Evolutionary conservation across 2,113 vertebrate genomes (phyloP).

Genomic region (Chaetorhynchus papuensis): DNA sequence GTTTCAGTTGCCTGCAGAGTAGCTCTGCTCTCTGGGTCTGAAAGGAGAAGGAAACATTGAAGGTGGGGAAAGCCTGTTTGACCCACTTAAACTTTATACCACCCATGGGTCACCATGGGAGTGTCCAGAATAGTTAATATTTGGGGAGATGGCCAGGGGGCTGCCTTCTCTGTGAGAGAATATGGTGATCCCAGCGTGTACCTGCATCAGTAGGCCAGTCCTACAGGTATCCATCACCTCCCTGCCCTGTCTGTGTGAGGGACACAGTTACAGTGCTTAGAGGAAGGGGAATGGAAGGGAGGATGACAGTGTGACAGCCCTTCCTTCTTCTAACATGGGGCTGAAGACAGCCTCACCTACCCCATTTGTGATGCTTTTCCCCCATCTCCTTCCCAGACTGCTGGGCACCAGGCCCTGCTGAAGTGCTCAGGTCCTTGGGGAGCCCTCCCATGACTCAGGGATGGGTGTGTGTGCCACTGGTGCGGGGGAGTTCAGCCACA

Average conservation of each 20-base stretch:
- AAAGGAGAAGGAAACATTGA: background rate
- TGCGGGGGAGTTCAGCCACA: background rate
- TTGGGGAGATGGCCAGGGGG: background rate
- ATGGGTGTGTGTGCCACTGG: fast-evolving
- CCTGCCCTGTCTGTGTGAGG: background rate
- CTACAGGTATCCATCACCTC: background rate
- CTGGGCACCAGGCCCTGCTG: fast-evolving
- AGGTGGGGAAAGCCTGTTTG: fast-evolving
- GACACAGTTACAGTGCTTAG: background rate
- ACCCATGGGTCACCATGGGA: background rate
- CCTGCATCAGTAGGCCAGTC: background rate
- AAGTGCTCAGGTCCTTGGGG: background rate
- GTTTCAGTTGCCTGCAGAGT: background rate
- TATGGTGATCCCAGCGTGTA: background rate
- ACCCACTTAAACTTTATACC: background rate
- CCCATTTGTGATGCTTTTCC: background rate
- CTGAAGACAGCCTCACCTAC: background rate
- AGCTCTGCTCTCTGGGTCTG: background rate
- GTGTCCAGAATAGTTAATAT: background rate
- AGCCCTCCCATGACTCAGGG: no score
- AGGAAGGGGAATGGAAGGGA: background rate
- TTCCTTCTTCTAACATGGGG: background rate
- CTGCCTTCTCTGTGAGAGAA: background rate
- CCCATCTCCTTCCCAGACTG: background rate
- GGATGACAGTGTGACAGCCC: background rate